These are phyloP conservation scores for Trichonephila clavata DNA, from an alignment of 1,140 invertebrate genomes.

Conservation along the genomic window DNA sequence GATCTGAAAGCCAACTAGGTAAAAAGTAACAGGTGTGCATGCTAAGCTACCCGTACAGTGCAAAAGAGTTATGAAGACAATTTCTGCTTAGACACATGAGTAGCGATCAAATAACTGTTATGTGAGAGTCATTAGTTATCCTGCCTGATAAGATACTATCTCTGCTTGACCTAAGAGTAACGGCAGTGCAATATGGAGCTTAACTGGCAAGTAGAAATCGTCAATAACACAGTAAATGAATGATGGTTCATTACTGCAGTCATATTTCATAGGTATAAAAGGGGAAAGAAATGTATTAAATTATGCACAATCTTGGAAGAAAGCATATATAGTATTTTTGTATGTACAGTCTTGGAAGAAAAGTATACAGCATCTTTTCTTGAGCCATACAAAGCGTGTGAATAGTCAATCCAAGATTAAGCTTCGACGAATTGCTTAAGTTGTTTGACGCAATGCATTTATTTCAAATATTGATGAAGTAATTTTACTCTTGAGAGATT, in stretches of 20 bases:
- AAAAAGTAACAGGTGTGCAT: not conserved
- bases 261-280: slow-evolving; percentile 21
- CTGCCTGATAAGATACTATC: slow-evolving; percentile 8
- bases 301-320: not conserved
- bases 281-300: not conserved
- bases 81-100: not conserved
- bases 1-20: not conserved
- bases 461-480: no score
- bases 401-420: not conserved
- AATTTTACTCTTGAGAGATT: no score
- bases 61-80: not conserved
- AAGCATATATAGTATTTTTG: no score
- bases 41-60: not conserved
- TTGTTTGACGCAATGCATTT: not conserved
- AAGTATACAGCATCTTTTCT: no score
- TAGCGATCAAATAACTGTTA: not conserved
- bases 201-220: not conserved
- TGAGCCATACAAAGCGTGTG: not conserved
- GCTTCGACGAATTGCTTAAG: not conserved
- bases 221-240: slow-evolving; percentile 17
- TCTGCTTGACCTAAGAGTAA: not conserved
- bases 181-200: not conserved
- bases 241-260: not conserved
- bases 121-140: not conserved
- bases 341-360: no score